phyloP scores from a whole-genome alignment of 2,888 invertebrate genomes.

The Cybosia mesomella region DNA sequence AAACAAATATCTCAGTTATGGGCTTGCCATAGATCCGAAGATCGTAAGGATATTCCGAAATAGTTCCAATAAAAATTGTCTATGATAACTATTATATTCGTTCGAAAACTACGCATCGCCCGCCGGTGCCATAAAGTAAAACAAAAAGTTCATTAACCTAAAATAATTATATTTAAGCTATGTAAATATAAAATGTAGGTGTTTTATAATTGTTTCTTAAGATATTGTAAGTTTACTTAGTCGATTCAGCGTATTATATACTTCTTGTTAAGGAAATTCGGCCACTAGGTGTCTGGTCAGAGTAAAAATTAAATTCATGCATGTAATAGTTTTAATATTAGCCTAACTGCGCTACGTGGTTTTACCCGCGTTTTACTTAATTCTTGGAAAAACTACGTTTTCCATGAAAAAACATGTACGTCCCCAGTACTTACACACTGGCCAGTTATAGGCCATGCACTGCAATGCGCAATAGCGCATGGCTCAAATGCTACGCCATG shows the following conservation, averaged over 20 bases:
- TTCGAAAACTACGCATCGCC: constrained; percentile 9
- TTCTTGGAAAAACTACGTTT: no score
- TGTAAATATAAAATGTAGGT: constrained; percentile 31
- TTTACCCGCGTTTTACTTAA: not conserved
- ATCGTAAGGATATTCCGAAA: constrained; percentile 35
- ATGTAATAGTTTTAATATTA: not conserved
- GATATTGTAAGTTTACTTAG: constrained; percentile 36
- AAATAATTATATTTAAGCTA: constrained; percentile 35
- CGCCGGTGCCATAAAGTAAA: constrained; percentile 26
- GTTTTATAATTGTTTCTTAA: constrained; percentile 25
- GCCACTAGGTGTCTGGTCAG: not conserved
- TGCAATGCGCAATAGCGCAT: no score
- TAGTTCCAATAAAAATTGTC: constrained; percentile 39
- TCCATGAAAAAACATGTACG: no score
- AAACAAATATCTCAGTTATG: not conserved
- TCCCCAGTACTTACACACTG: no score
- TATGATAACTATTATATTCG: constrained; percentile 25
- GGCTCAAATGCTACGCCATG: no score
- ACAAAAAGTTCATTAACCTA: constrained; percentile 39
- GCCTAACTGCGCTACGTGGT: not conserved
- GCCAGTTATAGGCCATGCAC: no score
- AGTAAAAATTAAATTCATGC: not conserved
- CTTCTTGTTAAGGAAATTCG: constrained; percentile 11
- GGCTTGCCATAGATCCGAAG: constrained; percentile 12
- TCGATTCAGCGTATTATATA: constrained; percentile 22